Percentiles rank a stretch among this genome's conserved stretches.
Conservation (phyloP, 2,888 invertebrate genomes). For the Cecidostiba fungosa region DNA sequence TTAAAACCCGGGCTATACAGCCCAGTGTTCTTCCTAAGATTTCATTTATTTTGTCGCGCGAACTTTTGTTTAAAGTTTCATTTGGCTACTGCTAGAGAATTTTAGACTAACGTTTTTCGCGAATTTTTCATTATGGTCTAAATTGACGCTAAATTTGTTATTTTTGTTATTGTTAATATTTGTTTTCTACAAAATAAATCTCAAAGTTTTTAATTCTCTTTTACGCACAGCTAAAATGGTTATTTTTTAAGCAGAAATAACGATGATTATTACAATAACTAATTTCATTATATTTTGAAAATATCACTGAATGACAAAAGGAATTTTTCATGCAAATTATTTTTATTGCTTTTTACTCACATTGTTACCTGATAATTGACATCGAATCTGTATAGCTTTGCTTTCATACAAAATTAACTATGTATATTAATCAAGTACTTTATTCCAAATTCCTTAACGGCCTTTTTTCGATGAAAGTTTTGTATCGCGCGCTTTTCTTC, state of each 20-base stretch:
- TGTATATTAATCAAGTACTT: conserved; percentile 20
- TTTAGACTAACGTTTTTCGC: not conserved
- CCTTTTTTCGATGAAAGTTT: conserved; percentile 52
- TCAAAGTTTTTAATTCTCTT: not conserved
- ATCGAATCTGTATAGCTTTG: not conserved
- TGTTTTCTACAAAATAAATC: not conserved
- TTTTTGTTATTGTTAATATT: not conserved
- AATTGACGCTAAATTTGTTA: not conserved
- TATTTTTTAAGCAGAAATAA: not conserved
- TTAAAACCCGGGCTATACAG: conserved; percentile 46
- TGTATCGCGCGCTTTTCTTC: conserved; percentile 24
- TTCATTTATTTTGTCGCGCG: conserved; percentile 36
- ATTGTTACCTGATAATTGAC: not conserved
- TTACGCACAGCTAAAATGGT: not conserved
- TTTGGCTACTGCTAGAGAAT: not conserved
- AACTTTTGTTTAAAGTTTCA: not conserved
- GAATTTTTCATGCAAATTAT: no score
- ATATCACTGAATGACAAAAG: no score
- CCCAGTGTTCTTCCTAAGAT: not conserved
- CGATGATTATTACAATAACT: no score
- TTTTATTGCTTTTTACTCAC: not conserved
- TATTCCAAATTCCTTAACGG: conserved; percentile 41
- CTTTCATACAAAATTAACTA: not conserved
- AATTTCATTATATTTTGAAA: no score
- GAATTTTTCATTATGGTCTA: no score